These are phyloP conservation scores for Macrosoma leucophasiata DNA, from an alignment of 2,888 invertebrate species.

Conservation along the genomic window DNA sequence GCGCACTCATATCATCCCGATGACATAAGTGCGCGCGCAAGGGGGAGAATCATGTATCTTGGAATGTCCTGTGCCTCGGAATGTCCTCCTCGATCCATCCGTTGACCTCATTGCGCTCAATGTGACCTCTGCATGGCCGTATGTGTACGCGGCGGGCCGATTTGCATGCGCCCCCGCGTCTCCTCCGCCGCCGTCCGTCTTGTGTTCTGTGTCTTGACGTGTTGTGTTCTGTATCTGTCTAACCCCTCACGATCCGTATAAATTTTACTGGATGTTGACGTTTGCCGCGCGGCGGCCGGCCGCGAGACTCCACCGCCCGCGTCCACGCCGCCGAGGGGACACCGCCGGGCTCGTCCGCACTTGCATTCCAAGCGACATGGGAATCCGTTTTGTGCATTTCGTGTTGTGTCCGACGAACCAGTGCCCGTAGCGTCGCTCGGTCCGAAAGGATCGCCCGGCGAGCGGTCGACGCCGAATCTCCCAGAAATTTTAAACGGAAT, in stretches of 20 bases:
- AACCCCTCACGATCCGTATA: conserved; percentile 48
- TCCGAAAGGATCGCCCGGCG: conserved; percentile 26
- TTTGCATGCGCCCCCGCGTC: conserved; percentile 60
- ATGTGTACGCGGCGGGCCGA: conserved; percentile 55
- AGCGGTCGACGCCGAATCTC: conserved; percentile 25
- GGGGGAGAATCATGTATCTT: conserved; percentile 77
- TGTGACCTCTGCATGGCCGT: conserved; percentile 68
- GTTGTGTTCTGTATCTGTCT: conserved; percentile 67
- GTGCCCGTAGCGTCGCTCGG: conserved; percentile 33
- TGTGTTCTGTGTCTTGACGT: conserved; percentile 74
- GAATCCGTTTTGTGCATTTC: conserved; percentile 57
- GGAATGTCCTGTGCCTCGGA: conserved; percentile 78
- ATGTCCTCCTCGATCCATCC: conserved; percentile 73
- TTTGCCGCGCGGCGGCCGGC: conserved; percentile 40
- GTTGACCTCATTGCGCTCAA: conserved; percentile 61
- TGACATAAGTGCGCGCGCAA: conserved; percentile 60
- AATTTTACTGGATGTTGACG: conserved; percentile 57
- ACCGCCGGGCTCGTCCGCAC: conserved; percentile 56
- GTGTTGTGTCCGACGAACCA: conserved; percentile 41
- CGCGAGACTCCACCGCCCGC: conserved; percentile 42
- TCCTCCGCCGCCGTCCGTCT: conserved; percentile 54
- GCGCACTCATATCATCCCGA: conserved; percentile 48
- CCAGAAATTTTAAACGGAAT: conserved; percentile 24
- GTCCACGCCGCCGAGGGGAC: conserved; percentile 49
- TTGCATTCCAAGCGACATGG: conserved; percentile 77